Conservation (phyloP, 2,113 vertebrate genomes). For the Polypterus senegalus region DNA sequence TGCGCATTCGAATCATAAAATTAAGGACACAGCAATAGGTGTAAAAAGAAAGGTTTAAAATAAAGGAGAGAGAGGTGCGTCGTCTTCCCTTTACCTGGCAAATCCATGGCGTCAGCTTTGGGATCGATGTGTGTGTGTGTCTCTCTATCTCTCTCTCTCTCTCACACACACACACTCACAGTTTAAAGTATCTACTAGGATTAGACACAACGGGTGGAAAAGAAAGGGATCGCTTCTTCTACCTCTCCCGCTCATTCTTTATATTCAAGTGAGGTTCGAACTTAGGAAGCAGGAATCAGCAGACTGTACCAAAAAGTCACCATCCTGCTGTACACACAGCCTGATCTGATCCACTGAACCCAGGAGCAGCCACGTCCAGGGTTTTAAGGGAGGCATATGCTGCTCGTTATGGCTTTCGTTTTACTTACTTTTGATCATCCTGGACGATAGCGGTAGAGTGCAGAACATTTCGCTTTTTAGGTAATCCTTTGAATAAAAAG, state of each 20-base stretch:
- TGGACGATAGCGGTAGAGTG: no score
- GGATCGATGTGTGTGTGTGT: constrained; percentile 19
- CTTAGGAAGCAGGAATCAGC: constrained; percentile 25
- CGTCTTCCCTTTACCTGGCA: constrained; percentile 57
- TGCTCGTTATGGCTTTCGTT: no score
- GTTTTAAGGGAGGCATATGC: neutral
- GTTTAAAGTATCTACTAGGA: constrained; percentile 25
- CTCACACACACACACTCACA: constrained; percentile 19
- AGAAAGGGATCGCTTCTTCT: constrained; percentile 55
- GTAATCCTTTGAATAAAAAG: no score
- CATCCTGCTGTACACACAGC: constrained; percentile 23
- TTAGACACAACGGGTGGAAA: constrained; percentile 33
- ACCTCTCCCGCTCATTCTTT: constrained; percentile 69
- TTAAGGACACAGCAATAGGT: no score
- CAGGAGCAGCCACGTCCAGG: constrained; percentile 19
- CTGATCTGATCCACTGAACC: constrained; percentile 30
- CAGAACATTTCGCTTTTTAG: no score
- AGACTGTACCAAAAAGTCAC: constrained; percentile 22
- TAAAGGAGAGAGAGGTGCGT: no score
- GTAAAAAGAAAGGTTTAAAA: no score
- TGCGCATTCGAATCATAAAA: no score
- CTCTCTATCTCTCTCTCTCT: constrained; percentile 15
- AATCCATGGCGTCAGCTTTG: constrained; percentile 52
- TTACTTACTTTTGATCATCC: no score
- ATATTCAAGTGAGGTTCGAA: constrained; percentile 34